Percentiles rank a stretch among this genome's conserved stretches.
These are phyloP conservation scores for Callochromis pleurospilus DNA, from an alignment of 2,113 vertebrate species.

Conservation along the genomic window DNA sequence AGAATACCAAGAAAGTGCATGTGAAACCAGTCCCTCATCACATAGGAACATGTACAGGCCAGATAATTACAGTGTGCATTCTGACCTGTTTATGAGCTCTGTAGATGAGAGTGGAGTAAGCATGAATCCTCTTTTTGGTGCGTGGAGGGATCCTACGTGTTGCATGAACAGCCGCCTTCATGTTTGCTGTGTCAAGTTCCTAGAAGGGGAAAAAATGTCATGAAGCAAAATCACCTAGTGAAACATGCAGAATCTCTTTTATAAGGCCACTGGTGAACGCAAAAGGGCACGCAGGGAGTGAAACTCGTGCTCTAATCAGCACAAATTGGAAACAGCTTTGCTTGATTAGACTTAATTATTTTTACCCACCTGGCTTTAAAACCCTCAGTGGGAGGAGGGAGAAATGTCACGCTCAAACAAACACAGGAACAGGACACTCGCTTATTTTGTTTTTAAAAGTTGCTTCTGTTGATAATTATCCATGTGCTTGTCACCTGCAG, in stretches of 20 bases:
- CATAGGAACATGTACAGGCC: not conserved
- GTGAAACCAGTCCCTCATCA: not conserved
- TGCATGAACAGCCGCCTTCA: constrained; percentile 36
- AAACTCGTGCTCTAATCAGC: constrained; percentile 17
- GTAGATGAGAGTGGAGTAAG: constrained; percentile 25
- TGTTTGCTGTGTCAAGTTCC: not conserved
- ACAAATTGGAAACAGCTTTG: constrained; percentile 50
- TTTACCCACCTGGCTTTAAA: constrained; percentile 25
- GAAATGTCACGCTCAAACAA: not conserved
- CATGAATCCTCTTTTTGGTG: not conserved
- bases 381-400: not conserved
- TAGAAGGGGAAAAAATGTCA: not conserved
- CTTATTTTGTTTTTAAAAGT: not conserved
- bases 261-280: not conserved
- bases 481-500: not conserved
- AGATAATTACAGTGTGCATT: too few species aligned
- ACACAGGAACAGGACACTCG: not conserved
- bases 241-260: not conserved
- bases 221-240: not conserved
- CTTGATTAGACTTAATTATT: constrained; percentile 34
- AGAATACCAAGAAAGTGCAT: not conserved
- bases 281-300: not conserved
- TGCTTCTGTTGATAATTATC: not conserved
- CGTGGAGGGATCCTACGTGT: not conserved
- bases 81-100: constrained; percentile 57